Conservation (phyloP, 2,113 vertebrate genomes). For the Grammomys dolichurus region DNA sequence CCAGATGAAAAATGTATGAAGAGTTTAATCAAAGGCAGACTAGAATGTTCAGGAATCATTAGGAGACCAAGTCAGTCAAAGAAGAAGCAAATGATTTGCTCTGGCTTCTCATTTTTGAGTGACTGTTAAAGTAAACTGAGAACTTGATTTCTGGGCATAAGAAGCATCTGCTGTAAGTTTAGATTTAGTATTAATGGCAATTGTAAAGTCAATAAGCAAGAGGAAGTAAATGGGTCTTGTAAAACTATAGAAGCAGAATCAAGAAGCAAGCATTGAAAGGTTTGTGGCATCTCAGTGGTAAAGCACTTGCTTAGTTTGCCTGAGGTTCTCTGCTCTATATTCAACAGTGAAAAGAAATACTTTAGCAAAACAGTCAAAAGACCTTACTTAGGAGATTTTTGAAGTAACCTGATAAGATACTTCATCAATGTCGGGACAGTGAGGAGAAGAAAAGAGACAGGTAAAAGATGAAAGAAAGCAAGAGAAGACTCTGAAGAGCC, state of each 20-base stretch:
- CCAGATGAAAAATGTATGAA: not conserved
- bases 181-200: not conserved
- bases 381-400: not conserved
- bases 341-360: not conserved
- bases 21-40: not conserved
- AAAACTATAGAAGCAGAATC: not conserved
- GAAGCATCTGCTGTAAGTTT: not conserved
- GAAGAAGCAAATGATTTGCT: not conserved
- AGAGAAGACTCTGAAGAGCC: not conserved
- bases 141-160: not conserved
- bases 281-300: not conserved
- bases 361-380: not conserved
- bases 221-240: not conserved
- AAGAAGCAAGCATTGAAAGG: not conserved
- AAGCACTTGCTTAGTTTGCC: too few relatives aligned
- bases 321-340: not conserved
- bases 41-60: not conserved
- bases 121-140: not conserved
- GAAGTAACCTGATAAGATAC: not conserved
- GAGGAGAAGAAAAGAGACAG: not conserved
- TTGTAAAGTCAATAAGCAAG: not conserved
- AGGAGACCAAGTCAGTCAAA: not conserved
- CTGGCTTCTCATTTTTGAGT: not conserved
- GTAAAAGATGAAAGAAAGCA: not conserved
- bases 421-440: not conserved